Conservation (phyloP, 1,140 invertebrate genomes). For the Andrena cerasifolii region DNA sequence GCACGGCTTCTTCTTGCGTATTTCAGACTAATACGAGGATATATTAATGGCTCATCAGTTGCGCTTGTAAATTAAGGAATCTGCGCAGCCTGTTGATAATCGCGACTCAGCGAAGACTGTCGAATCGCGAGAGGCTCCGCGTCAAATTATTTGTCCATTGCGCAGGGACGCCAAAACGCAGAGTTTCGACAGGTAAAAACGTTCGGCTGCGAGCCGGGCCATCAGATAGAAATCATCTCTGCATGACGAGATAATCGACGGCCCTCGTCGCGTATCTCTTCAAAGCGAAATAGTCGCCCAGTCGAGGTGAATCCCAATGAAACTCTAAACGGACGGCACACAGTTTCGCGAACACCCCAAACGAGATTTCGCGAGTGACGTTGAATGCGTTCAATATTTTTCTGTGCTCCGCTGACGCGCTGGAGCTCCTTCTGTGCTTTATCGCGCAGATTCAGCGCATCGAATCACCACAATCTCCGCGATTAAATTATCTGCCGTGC, state of each 20-base stretch:
- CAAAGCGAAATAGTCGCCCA: slow-evolving; percentile 15
- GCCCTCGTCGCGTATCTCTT: slow-evolving; percentile 25
- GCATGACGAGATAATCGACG: slow-evolving; percentile 36
- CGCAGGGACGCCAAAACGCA: neutral
- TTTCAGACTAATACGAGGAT: neutral
- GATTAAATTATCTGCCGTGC: too few species aligned
- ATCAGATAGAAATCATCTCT: slow-evolving; percentile 20
- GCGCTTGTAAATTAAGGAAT: too few species aligned
- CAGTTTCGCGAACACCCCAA: neutral
- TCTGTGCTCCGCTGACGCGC: too few species aligned
- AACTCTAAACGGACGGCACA: slow-evolving; percentile 9
- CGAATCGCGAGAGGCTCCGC: neutral
- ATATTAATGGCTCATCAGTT: neutral
- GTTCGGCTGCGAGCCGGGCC: neutral
- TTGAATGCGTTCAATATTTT: neutral
- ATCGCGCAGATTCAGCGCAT: too few species aligned
- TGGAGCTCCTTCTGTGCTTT: too few species aligned
- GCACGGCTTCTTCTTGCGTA: neutral
- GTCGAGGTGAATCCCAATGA: slow-evolving; percentile 6
- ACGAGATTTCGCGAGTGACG: neutral
- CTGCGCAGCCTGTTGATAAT: too few species aligned
- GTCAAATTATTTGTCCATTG: slow-evolving; percentile 22
- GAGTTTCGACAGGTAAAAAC: neutral
- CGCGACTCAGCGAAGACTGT: too few species aligned
- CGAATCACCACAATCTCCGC: too few species aligned